Percentiles rank a stretch among this genome's conserved stretches.
Evolutionary conservation across 2,797 vertebrate genomes (phyloP).

Genomic region (Fistularia commersonii): DNA sequence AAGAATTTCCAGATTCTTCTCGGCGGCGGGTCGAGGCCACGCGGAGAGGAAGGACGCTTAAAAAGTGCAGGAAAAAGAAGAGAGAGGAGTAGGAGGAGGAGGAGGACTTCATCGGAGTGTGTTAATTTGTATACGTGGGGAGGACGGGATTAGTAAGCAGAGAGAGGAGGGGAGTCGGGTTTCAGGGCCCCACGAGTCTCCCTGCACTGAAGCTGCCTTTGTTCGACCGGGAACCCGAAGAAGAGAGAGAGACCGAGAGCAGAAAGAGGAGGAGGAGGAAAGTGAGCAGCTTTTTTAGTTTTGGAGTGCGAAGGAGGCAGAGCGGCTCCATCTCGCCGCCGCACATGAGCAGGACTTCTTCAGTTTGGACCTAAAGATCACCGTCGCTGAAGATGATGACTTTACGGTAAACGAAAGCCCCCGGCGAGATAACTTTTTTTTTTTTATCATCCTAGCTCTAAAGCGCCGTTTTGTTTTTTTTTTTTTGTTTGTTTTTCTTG

Average conservation of each 20-base stretch:
- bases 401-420: conserved; percentile 57
- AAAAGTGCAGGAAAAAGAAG: conserved; percentile 26
- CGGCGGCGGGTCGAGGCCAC: conserved; percentile 44
- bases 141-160: conserved; percentile 62
- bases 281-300: conserved; percentile 51
- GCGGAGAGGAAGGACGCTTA: conserved; percentile 9
- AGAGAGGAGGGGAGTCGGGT: conserved; percentile 77
- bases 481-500: conserved; percentile 35
- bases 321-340: conserved; percentile 60
- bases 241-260: conserved; percentile 32
- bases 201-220: conserved; percentile 85
- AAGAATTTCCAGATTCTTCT: no score
- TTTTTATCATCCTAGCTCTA: not conserved
- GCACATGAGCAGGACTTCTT: conserved; percentile 54
- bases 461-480: not conserved
- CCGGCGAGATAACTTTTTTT: conserved; percentile 4
- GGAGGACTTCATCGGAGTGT: conserved; percentile 47
- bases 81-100: conserved; percentile 28
- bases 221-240: conserved; percentile 73
- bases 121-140: conserved; percentile 61
- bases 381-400: conserved; percentile 61
- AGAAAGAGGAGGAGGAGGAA: conserved; percentile 31
- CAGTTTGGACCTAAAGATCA: conserved; percentile 36
- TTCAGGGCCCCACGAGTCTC: conserved; percentile 80
- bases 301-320: conserved; percentile 42